Conservation (phyloP, 2,113 vertebrate genomes). For the Apeltes quadracus region DNA sequence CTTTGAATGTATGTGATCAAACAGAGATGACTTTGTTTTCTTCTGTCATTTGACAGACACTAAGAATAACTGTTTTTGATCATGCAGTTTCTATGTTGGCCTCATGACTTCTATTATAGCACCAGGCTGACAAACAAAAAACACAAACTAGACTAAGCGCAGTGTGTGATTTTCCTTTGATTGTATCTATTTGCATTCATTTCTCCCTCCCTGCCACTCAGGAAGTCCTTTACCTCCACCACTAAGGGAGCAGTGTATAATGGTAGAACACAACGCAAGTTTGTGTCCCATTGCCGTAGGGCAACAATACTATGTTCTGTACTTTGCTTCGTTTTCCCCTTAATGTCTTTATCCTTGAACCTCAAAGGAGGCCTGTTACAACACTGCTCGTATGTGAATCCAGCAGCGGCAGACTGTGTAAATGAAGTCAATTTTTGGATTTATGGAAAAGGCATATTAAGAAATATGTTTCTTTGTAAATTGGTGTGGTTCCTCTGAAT, state of each 20-base stretch:
- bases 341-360: slow-evolving; percentile 76
- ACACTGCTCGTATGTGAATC: slow-evolving; percentile 71
- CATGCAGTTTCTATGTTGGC: slow-evolving; percentile 38
- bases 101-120: slow-evolving; percentile 40
- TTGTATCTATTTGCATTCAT: slow-evolving; percentile 67
- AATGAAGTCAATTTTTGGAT: slow-evolving; percentile 75
- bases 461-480: slow-evolving; percentile 30
- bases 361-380: slow-evolving; percentile 69
- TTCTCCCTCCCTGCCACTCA: slow-evolving; percentile 51
- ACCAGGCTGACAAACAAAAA: slow-evolving; percentile 17
- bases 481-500: slow-evolving; percentile 4
- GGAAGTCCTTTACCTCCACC: slow-evolving; percentile 46
- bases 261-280: slow-evolving; percentile 38
- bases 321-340: slow-evolving; percentile 51
- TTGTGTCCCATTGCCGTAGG: slow-evolving; percentile 40
- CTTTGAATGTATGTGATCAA: slow-evolving; percentile 54
- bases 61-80: slow-evolving; percentile 66
- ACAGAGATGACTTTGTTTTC: slow-evolving; percentile 54
- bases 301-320: slow-evolving; percentile 29
- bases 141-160: slow-evolving; percentile 48
- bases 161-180: slow-evolving; percentile 67
- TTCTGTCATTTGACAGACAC: slow-evolving; percentile 62
- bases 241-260: slow-evolving; percentile 48
- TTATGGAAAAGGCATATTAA: slow-evolving; percentile 50
- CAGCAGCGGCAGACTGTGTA: slow-evolving; percentile 59